phyloP scores from a whole-genome alignment of 1,140 invertebrate species.

The Asobara japonica region DNA sequence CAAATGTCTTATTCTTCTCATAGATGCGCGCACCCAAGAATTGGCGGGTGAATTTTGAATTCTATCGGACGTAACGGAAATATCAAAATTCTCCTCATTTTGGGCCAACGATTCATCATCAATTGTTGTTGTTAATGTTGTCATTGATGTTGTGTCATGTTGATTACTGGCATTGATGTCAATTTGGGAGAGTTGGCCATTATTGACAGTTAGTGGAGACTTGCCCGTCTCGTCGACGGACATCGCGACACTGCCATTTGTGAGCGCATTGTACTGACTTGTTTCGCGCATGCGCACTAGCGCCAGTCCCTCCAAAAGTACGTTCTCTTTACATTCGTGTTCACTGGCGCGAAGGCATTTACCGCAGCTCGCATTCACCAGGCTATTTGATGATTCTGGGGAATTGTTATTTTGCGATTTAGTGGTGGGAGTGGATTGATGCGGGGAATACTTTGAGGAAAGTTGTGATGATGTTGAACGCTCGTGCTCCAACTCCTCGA shows the following conservation, averaged over 20 bases:
- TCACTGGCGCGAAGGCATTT: neutral
- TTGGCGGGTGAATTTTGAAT: constrained; percentile 32
- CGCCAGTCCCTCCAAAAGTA: neutral
- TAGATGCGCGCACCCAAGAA: constrained; percentile 63
- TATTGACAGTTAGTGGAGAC: constrained; percentile 40
- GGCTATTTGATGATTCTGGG: neutral
- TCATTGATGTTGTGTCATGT: neutral
- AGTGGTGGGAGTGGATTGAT: neutral
- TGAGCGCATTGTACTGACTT: neutral
- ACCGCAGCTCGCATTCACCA: neutral
- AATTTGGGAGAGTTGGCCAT: no score
- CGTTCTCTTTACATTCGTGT: neutral
- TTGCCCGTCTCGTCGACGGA: constrained; percentile 61
- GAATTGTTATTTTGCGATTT: neutral
- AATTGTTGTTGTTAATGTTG: constrained; percentile 20
- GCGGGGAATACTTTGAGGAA: neutral
- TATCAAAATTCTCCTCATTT: constrained; percentile 17
- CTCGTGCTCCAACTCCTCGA: constrained; percentile 52
- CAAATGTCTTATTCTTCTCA: constrained; percentile 60
- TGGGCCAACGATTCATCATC: neutral
- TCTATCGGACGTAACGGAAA: neutral
- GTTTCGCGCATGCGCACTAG: constrained; percentile 31
- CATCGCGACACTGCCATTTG: constrained; percentile 60
- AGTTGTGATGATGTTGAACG: neutral
- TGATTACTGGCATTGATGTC: neutral